Percentiles rank a stretch among this genome's conserved stretches.
Conservation (phyloP, 2,888 invertebrate species). For the Microchrysa polita region DNA sequence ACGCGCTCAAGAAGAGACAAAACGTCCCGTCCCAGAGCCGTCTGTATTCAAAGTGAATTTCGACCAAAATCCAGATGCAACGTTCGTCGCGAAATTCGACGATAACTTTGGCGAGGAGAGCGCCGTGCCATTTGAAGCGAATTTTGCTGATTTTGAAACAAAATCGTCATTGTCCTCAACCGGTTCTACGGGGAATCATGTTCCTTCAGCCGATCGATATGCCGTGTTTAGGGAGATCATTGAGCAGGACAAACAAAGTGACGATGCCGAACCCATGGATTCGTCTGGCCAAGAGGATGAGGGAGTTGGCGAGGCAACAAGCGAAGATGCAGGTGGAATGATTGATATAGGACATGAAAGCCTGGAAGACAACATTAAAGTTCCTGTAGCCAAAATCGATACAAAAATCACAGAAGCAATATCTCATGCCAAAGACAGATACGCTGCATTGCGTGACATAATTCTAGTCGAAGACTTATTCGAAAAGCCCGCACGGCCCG, state of each 20-base stretch:
- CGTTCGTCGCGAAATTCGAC: constrained; percentile 71
- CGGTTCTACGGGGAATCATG: constrained; percentile 54
- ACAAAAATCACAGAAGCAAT: constrained; percentile 65
- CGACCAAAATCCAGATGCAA: constrained; percentile 61
- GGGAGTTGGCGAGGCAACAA: constrained; percentile 48
- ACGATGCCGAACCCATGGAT: constrained; percentile 55
- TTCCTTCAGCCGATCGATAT: constrained; percentile 79
- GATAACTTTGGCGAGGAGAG: constrained; percentile 69
- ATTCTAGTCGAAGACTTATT: constrained; percentile 71
- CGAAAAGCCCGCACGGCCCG: constrained; percentile 63
- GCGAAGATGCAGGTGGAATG: not conserved
- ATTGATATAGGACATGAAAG: constrained; percentile 40
- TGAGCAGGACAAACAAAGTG: constrained; percentile 73
- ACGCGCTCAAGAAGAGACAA: constrained; percentile 29
- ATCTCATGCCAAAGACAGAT: constrained; percentile 73
- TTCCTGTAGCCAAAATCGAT: constrained; percentile 62
- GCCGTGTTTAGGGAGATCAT: constrained; percentile 89
- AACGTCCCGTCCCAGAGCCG: constrained; percentile 57
- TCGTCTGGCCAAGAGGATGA: constrained; percentile 53
- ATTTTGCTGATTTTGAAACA: constrained; percentile 71
- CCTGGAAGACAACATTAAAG: constrained; percentile 45
- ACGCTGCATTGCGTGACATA: constrained; percentile 83
- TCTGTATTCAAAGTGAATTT: constrained; percentile 63
- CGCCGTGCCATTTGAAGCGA: constrained; percentile 69
- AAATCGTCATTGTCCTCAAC: constrained; percentile 53